Evolutionary conservation across 2,888 invertebrate genomes (phyloP).

Genomic region (Drosophila tanythrix): DNA sequence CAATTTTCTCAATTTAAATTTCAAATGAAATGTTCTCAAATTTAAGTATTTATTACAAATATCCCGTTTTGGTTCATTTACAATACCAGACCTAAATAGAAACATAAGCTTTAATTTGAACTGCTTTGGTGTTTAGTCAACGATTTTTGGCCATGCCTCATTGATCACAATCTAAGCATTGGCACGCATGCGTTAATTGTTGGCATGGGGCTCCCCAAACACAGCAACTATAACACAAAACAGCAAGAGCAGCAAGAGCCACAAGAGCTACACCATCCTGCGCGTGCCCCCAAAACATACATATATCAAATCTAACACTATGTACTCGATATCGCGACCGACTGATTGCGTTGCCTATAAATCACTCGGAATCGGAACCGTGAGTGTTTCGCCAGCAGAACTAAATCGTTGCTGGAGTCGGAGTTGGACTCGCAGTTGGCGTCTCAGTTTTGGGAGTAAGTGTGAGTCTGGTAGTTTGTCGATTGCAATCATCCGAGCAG

Average conservation of each 20-base stretch:
- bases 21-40: not conserved
- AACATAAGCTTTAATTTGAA: not conserved
- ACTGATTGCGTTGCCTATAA: constrained; percentile 74
- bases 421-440: constrained; percentile 1
- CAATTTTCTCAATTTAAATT: no score
- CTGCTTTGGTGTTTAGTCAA: constrained; percentile 23
- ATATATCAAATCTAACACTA: constrained; percentile 74
- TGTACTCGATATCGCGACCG: constrained; percentile 70
- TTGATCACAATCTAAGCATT: constrained; percentile 64
- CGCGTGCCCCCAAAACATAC: constrained; percentile 77
- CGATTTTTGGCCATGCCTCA: constrained; percentile 26
- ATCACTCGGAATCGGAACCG: constrained; percentile 69
- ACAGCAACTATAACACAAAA: constrained; percentile 25
- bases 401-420: constrained; percentile 6
- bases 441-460: constrained; percentile 33
- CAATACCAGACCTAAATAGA: not conserved
- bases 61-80: not conserved
- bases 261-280: constrained; percentile 58
- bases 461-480: constrained; percentile 58
- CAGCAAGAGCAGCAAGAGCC: constrained; percentile 2
- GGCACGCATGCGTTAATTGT: constrained; percentile 77
- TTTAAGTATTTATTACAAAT: not conserved
- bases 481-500: constrained; percentile 74
- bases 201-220: constrained; percentile 58
- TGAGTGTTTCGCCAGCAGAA: constrained; percentile 19